Percentiles rank a stretch among this genome's conserved stretches.
phyloP scores from a whole-genome alignment of 2,888 invertebrate genomes.

The Electrophaes corylata region DNA sequence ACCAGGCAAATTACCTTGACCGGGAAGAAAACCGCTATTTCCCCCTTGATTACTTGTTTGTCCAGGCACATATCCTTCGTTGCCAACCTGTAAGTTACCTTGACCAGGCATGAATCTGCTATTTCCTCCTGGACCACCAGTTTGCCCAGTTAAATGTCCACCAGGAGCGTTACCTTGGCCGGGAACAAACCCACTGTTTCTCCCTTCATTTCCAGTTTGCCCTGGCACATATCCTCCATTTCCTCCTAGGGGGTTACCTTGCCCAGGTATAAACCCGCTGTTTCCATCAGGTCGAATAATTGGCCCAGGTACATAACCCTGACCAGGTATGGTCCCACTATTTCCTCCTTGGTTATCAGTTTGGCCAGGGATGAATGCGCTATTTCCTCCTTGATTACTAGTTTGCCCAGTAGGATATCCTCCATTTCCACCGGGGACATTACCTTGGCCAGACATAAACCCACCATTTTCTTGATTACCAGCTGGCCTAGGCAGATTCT shows the following conservation, averaged over 20 bases:
- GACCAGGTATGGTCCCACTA: slow-evolving; percentile 28
- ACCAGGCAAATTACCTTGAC: slow-evolving; percentile 15
- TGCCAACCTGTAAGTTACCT: slow-evolving; percentile 35
- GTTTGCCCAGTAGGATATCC: slow-evolving; percentile 25
- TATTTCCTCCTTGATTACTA: slow-evolving; percentile 17
- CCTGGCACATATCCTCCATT: slow-evolving; percentile 7
- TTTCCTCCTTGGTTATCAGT: slow-evolving; percentile 36
- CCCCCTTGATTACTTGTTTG: slow-evolving; percentile 18
- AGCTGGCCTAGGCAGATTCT: neutral
- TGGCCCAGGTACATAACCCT: slow-evolving; percentile 27
- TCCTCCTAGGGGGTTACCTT: slow-evolving; percentile 10
- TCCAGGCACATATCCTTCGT: slow-evolving; percentile 33
- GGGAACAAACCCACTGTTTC: slow-evolving; percentile 26
- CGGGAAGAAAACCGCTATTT: slow-evolving; percentile 6
- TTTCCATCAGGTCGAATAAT: neutral
- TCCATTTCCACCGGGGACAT: slow-evolving; percentile 1
- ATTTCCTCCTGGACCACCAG: slow-evolving; percentile 15
- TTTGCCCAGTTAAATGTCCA: slow-evolving; percentile 30
- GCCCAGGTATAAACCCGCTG: slow-evolving; percentile 15
- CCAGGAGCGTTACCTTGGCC: slow-evolving; percentile 13
- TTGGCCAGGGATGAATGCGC: slow-evolving; percentile 25
- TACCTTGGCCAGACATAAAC: slow-evolving; percentile 17
- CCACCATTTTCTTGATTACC: slow-evolving; percentile 4
- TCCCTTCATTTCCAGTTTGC: slow-evolving; percentile 6
- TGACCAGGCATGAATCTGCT: slow-evolving; percentile 28